Evolutionary conservation across 2,113 vertebrate species (phyloP), one percentile per base, ranked within the genome.

Genomic region (Spheniscus mendiculus): DNA sequence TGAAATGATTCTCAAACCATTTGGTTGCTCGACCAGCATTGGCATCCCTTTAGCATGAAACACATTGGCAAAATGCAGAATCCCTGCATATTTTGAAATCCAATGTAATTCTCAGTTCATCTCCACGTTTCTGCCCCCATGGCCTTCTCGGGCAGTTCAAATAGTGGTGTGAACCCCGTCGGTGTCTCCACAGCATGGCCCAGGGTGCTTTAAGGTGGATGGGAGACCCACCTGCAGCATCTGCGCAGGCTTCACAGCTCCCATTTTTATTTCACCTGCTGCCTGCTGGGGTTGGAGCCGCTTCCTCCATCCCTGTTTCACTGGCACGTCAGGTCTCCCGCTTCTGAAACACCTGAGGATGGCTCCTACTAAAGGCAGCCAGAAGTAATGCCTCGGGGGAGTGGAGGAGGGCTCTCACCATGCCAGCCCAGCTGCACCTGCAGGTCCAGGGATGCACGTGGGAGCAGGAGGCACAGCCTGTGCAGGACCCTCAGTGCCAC

Each of bases 21-120:
- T 78, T 81, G 67, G 40, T 70, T 91, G 50, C 78, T 89, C 45
- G 55, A 90, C 71, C 63, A 79, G 79, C 73, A 44, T 73, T 90
- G 78, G 55, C 78, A 90, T 69, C 34, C 21, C 45, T 56, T 79
- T 45, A 86, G 34, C 47, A 69, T 8, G 30, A 76, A 94, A 74
- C 26, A 63, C 27, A 21, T 0, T 7, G 30, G 55, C 65, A 91
- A 85, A 71, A 40, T 10, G 10, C 30, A 87, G 47, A 34, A 52
- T 50, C 56, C 18, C 29, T 65, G 32, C 10, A 5, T 52, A 49
- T 84, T 79, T 85, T 47, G 49, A 86, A 78, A 83, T 34, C 38
- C 32, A 80, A 21, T 3, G 12, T 65, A 59, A 58, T 63, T 66
- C 55, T 61, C 19, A 38, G 45, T 72, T 89, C 42, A 44, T 42